Evolutionary conservation across 2,888 invertebrate genomes (phyloP).

Genomic region (Eurytoma californica): DNA sequence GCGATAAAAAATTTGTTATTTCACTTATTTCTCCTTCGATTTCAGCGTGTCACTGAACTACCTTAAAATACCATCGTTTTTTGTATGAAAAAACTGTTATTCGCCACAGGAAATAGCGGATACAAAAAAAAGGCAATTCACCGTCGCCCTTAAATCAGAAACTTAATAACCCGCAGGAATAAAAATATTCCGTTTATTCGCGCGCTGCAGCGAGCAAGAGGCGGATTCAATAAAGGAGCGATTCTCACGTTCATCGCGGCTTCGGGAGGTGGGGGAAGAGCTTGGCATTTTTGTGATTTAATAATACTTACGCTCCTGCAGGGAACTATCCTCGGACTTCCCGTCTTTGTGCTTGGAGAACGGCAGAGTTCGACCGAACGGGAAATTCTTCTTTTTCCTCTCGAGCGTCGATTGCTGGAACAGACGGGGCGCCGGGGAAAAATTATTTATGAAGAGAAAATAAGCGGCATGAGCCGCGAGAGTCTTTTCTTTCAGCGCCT

Average conservation of each 20-base stretch:
- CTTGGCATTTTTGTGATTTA: constrained; percentile 29
- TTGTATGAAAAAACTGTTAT: too few species aligned
- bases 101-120: too few species aligned
- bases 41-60: too few species aligned
- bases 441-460: constrained; percentile 9
- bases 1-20: too few species aligned
- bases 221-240: too few species aligned
- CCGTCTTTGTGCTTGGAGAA: constrained; percentile 99
- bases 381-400: constrained; percentile 98
- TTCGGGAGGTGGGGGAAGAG: not conserved
- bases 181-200: too few species aligned
- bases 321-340: constrained; percentile 93
- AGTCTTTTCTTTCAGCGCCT: not conserved
- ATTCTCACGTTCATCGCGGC: not conserved
- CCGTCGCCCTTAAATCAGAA: too few species aligned
- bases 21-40: too few species aligned
- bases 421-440: constrained; percentile 16
- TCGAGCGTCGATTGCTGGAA: constrained; percentile 93
- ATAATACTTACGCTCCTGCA: constrained; percentile 94
- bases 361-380: constrained; percentile 98
- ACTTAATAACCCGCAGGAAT: too few species aligned
- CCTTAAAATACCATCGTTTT: too few species aligned
- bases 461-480: not conserved
- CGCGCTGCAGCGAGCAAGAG: too few species aligned
- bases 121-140: too few species aligned